A percentile compares a stretch with the other conserved stretches of the same genome.
Evolutionary conservation across 23 tunicate genomes (phyloP).

Genomic region (Ascidia mentula): DNA sequence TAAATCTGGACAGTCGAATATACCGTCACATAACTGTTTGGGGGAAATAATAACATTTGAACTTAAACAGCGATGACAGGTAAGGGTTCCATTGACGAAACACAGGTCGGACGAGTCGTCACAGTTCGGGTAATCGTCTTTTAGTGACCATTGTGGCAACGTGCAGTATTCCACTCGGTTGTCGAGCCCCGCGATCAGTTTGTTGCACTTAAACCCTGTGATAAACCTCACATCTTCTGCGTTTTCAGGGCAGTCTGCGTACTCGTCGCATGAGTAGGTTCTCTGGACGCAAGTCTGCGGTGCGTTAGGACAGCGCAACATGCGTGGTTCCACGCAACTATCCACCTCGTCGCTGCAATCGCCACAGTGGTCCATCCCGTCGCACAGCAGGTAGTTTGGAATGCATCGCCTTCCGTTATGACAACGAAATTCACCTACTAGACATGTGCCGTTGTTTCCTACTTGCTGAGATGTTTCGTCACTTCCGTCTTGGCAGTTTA

Average conservation of each 20-base stretch:
- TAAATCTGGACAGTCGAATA: constrained; percentile 34
- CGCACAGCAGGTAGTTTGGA: no score
- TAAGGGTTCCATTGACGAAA: constrained; percentile 19
- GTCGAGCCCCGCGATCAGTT: background rate
- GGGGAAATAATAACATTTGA: constrained; percentile 1
- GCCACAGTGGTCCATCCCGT: no score
- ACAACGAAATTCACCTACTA: no score
- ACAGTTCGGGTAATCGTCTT: constrained; percentile 8
- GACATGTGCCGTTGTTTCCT: no score
- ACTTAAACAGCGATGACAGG: constrained; percentile 21
- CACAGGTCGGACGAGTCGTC: constrained; percentile 34
- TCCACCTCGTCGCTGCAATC: no score
- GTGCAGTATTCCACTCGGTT: background rate
- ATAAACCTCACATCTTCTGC: background rate
- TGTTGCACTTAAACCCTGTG: constrained; percentile 30
- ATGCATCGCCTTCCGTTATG: no score
- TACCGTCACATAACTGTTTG: constrained; percentile 35
- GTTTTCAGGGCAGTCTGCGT: constrained; percentile 14
- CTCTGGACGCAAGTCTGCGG: no score
- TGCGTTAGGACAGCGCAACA: no score
- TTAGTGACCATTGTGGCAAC: constrained; percentile 28
- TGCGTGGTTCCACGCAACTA: no score
- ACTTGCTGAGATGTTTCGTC: no score
- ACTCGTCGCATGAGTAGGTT: no score
- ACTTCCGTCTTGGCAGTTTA: no score